Evolutionary conservation across 2,888 invertebrate genomes (phyloP).

Genomic region (Diaperis boleti): DNA sequence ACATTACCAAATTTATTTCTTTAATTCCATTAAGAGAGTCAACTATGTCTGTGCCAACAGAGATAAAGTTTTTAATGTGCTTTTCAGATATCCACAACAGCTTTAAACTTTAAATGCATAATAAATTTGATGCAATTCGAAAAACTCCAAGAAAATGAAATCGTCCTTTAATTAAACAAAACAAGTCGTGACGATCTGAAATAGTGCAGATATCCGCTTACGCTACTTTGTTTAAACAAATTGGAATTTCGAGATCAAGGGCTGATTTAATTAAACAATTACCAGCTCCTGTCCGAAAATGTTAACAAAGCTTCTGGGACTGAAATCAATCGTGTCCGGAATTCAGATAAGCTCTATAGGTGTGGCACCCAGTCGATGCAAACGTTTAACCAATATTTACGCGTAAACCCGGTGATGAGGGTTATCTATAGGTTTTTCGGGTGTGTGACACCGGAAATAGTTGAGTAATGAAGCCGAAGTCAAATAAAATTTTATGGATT

Average conservation of each 20-base stretch:
- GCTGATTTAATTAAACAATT: conserved; percentile 33
- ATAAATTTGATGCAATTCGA: no score
- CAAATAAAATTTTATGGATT: conserved; percentile 31
- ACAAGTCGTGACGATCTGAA: no score
- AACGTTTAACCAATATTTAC: conserved; percentile 32
- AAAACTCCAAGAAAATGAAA: no score
- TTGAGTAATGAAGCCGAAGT: conserved; percentile 26
- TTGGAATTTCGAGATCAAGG: conserved; percentile 21
- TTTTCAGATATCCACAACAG: no score
- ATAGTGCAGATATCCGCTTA: not conserved
- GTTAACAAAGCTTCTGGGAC: conserved; percentile 33
- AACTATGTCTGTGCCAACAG: no score
- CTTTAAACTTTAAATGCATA: no score
- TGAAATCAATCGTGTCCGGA: conserved; percentile 36
- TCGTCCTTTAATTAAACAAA: not conserved
- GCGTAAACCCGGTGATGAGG: conserved; percentile 27
- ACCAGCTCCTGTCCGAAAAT: conserved; percentile 28
- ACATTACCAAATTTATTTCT: no score
- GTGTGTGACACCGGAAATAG: conserved; percentile 19
- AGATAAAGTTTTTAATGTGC: no score
- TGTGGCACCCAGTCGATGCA: conserved; percentile 31
- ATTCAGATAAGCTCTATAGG: conserved; percentile 35
- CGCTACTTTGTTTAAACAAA: conserved; percentile 25
- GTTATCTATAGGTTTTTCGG: conserved; percentile 24
- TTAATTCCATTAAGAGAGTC: no score